Evolutionary conservation across 30 jellyfish, hydroid and myxozoan genomes (phyloP).

Genomic region (Sanderia malayensis): DNA sequence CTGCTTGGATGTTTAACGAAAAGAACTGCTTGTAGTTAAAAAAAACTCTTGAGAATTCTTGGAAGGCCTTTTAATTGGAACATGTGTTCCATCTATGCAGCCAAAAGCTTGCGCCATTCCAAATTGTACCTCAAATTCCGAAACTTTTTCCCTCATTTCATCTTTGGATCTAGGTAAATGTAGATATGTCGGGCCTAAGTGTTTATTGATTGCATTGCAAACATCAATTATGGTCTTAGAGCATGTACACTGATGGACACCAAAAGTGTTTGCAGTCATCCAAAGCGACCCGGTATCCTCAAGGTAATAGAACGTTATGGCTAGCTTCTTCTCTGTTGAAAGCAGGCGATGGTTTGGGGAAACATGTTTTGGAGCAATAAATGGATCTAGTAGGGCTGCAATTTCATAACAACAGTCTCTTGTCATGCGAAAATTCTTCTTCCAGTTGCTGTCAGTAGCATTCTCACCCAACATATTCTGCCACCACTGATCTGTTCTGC

Average conservation of each 20-base stretch:
- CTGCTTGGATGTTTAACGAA: constrained; percentile 36
- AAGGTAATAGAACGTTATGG: constrained; percentile 14
- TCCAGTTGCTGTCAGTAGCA: constrained; percentile 27
- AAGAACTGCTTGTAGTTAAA: constrained; percentile 25
- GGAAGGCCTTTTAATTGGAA: constrained; percentile 3
- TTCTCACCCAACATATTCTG: constrained; percentile 46
- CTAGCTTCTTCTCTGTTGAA: constrained; percentile 9
- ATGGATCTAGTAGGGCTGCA: constrained; percentile 18
- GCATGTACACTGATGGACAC: constrained; percentile 21
- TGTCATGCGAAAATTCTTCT: constrained; percentile 37
- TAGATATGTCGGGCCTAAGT: constrained; percentile 39
- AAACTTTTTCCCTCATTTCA: background rate
- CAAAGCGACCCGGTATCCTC: constrained; percentile 20
- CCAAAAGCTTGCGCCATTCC: constrained; percentile 39
- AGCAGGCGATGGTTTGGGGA: constrained; percentile 36
- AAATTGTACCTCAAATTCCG: constrained; percentile 8
- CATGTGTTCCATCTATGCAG: constrained; percentile 48
- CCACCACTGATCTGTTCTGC: constrained; percentile 56
- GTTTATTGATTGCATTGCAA: constrained; percentile 16
- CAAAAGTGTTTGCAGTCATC: constrained; percentile 32
- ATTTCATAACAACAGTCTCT: constrained; percentile 9
- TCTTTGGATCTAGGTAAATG: constrained; percentile 11
- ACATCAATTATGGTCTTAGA: constrained; percentile 20
- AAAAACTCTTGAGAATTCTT: constrained; percentile 36
- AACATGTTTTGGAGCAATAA: constrained; percentile 28